Evolutionary conservation across 2,888 invertebrate genomes (phyloP).

Genomic region (Morinoia aosen): DNA sequence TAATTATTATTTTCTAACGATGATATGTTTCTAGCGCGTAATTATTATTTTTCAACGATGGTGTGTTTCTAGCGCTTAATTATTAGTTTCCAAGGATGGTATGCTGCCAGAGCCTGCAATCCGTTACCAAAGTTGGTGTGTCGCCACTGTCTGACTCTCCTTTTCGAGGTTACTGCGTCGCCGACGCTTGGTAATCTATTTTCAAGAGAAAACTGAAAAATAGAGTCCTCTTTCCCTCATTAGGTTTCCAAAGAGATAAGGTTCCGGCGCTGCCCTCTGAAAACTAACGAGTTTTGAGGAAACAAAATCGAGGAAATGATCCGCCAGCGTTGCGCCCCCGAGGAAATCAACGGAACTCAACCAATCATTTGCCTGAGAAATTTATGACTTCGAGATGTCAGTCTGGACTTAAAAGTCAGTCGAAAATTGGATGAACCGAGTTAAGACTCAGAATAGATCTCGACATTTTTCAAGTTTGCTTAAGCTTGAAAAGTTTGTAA

Average conservation of each 20-base stretch:
- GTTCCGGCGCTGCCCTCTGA: not conserved
- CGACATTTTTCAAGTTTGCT: not conserved
- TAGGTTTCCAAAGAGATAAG: constrained; percentile 4
- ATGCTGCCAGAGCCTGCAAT: too few species aligned
- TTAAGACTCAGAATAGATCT: not conserved
- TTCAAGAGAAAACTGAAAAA: not conserved
- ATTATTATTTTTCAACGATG: not conserved
- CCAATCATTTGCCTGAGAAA: not conserved
- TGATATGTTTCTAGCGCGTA: not conserved
- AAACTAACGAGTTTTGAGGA: not conserved
- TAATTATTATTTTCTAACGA: not conserved
- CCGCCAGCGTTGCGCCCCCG: not conserved
- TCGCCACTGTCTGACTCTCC: too few species aligned
- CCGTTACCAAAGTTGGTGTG: too few species aligned
- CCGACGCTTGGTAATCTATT: not conserved
- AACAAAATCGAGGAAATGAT: constrained; percentile 12
- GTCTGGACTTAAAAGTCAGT: not conserved
- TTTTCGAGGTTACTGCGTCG: too few species aligned
- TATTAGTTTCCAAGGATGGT: not conserved
- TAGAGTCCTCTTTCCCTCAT: not conserved
- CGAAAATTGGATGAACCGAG: not conserved
- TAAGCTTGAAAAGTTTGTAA: too few species aligned
- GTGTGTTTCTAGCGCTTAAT: not conserved
- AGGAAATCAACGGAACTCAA: not conserved
- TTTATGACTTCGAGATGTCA: constrained; percentile 3